Conservation (phyloP, 2,888 invertebrate species). For the Pheosia tremula region DNA sequence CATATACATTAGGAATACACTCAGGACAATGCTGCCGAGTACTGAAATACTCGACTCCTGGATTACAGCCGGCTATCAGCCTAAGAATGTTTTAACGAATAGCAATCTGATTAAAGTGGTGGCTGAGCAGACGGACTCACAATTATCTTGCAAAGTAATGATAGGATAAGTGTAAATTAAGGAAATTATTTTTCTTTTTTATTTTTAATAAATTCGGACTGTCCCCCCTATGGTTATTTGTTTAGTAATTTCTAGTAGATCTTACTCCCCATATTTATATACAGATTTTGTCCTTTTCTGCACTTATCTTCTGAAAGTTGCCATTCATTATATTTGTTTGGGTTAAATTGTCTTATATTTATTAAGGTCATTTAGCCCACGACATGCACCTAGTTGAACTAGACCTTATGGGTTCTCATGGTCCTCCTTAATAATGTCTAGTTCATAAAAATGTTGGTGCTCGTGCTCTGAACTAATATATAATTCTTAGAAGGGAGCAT, state of each 20-base stretch:
- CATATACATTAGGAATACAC: slow-evolving; percentile 73
- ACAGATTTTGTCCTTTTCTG: background rate
- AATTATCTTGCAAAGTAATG: slow-evolving; percentile 70
- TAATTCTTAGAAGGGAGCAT: no score
- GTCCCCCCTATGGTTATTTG: slow-evolving; percentile 16
- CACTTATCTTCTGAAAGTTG: no score
- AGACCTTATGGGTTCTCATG: no score
- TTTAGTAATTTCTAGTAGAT: slow-evolving; percentile 7
- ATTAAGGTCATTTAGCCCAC: no score
- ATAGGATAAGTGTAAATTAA: slow-evolving; percentile 54
- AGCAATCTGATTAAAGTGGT: slow-evolving; percentile 67
- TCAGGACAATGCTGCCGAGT: slow-evolving; percentile 74
- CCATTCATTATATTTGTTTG: no score
- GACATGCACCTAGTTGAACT: no score
- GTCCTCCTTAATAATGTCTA: no score
- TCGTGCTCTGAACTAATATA: no score
- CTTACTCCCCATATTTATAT: background rate
- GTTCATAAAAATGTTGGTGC: no score
- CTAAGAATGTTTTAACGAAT: slow-evolving; percentile 62
- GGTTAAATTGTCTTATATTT: no score
- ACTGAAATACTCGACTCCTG: slow-evolving; percentile 74
- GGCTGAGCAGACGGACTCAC: slow-evolving; percentile 71
- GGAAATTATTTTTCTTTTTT: slow-evolving; percentile 32
- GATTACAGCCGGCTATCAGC: slow-evolving; percentile 66
- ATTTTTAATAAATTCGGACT: slow-evolving; percentile 36